A percentile compares a stretch with the other conserved stretches of the same genome.
These are phyloP conservation scores for Dione juno DNA, from an alignment of 2,888 invertebrate genomes.

Conservation along the genomic window DNA sequence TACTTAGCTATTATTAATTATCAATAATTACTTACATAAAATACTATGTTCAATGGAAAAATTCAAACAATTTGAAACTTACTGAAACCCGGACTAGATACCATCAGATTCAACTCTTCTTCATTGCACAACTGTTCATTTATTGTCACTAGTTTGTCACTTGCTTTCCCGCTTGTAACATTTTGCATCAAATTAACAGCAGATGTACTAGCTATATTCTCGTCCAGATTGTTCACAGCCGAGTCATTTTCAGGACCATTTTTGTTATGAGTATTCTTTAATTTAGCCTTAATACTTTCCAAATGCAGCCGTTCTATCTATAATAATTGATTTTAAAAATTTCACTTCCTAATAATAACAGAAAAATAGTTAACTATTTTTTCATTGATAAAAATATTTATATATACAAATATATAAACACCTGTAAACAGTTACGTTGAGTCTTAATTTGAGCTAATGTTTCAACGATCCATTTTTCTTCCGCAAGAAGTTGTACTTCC, in stretches of 20 bases:
- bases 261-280: constrained; percentile 36
- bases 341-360: too few relatives aligned
- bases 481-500: constrained; percentile 66
- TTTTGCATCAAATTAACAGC: constrained; percentile 50
- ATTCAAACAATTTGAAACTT: constrained; percentile 38
- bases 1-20: too few relatives aligned
- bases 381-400: too few relatives aligned
- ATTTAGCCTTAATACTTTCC: constrained; percentile 57
- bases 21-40: background rate
- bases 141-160: constrained; percentile 30
- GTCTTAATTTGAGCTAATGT: constrained; percentile 61
- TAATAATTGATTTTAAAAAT: constrained; percentile 40
- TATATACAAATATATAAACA: constrained; percentile 40
- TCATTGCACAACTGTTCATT: constrained; percentile 57
- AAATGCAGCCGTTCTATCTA: constrained; percentile 72
- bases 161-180: constrained; percentile 15
- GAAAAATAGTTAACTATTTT: too few relatives aligned
- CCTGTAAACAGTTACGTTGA: constrained; percentile 69
- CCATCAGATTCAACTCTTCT: constrained; percentile 59
- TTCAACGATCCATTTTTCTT: constrained; percentile 69
- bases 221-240: background rate
- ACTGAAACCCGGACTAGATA: constrained; percentile 57
- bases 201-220: constrained; percentile 39
- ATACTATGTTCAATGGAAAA: background rate
- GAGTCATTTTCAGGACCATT: constrained; percentile 16